Base-by-base conservation (phyloP, 1,140 invertebrate species). In the Cataglyphis hispanica region DNA sequence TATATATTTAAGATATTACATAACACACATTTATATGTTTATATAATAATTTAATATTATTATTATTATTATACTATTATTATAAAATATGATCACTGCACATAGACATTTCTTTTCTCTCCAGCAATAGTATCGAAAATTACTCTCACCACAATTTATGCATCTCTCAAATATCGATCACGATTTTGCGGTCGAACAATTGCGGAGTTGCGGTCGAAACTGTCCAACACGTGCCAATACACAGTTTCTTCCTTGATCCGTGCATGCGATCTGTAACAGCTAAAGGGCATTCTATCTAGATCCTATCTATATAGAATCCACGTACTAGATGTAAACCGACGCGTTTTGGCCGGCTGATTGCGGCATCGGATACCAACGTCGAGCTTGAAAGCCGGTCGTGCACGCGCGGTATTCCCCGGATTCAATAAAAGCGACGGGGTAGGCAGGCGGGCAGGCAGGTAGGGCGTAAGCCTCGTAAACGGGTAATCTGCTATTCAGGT, bases 401-500 rank as follows among this genome's bases (percentile, higher is more conserved):
- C 67, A 74, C 76, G 81, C 61, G 37, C 53, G 60, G 56, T 84
- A 89, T 89, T 87, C 77, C 56, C 50, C 40, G 87, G 69, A 87
- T 91, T 91, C 87, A 91, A 91, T 91, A 91, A 92, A 89, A 90
- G 56, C 83, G 46, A 60, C 85, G 64, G 31, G 31, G 31, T 3
- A 31, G 31, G 31, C 31, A 31, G 31, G 16, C 61, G 37, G 64
- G 34, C 34, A 67, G 60, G 25, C 67, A 85, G 85, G 77, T 74
- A 83, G 60, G 63, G 84, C 80, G 83, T 86, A 81, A 81, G 77
- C 53, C 88, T 91, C 89, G 85, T 93, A 92, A 93, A 92, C 90
- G 91, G 86, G 87, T 93, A 92, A 93, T 93, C 89, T 92, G 90
- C 90, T 92, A 93, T 93, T 93, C 92, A 90, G 92, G 91, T 91